Evolutionary conservation across 2,888 invertebrate species (phyloP).

Genomic region (Drosophila birchii): DNA sequence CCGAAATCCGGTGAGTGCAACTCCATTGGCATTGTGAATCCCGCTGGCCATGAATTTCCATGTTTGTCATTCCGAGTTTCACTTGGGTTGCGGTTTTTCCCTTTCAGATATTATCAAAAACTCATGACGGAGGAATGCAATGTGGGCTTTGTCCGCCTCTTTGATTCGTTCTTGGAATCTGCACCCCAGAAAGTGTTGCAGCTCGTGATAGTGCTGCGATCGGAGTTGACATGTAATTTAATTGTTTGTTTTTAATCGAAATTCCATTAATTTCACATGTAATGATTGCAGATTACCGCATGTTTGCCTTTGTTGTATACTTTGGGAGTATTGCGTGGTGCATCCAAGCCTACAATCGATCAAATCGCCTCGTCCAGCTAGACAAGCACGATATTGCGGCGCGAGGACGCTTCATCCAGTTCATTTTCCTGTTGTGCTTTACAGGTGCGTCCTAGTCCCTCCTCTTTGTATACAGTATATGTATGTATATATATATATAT

Average conservation of each 20-base stretch:
- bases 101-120: conserved; percentile 53
- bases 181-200: conserved; percentile 66
- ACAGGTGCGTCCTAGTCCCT: conserved; percentile 46
- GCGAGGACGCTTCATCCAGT: conserved; percentile 60
- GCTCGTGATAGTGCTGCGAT: conserved; percentile 53
- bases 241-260: neutral
- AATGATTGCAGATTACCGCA: conserved; percentile 49
- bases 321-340: conserved; percentile 62
- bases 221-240: conserved; percentile 54
- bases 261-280: conserved; percentile 23
- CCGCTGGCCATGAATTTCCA: conserved; percentile 7
- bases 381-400: conserved; percentile 63
- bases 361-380: conserved; percentile 60
- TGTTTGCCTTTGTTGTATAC: conserved; percentile 52
- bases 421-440: conserved; percentile 55
- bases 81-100: neutral
- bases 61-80: neutral
- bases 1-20: conserved; percentile 51
- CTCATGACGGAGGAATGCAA: conserved; percentile 64
- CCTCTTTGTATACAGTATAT: neutral
- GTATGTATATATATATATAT: neutral
- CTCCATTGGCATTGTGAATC: neutral
- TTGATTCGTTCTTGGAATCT: conserved; percentile 62
- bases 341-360: conserved; percentile 63
- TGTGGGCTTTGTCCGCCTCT: conserved; percentile 65